phyloP scores from a whole-genome alignment of 2,797 vertebrate genomes.

The Phyllotis vaccarum region DNA sequence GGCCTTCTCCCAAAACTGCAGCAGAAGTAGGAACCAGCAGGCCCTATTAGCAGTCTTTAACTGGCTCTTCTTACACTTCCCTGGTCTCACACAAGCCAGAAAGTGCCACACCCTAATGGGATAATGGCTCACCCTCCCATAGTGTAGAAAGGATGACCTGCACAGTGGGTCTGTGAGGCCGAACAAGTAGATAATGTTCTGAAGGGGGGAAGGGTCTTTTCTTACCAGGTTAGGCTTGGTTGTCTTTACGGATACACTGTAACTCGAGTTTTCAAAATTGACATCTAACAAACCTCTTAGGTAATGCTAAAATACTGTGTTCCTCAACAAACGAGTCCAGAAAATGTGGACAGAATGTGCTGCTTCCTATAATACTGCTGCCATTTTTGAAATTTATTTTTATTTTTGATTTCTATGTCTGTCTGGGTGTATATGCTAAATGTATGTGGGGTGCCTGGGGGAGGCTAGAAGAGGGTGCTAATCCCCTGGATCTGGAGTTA shows the following conservation, averaged over 20 bases:
- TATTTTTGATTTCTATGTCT: neutral
- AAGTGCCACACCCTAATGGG: conserved; percentile 60
- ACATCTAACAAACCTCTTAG: neutral
- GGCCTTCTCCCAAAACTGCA: conserved; percentile 59
- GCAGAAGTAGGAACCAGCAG: conserved; percentile 63
- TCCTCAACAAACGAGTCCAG: neutral
- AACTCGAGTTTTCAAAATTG: conserved; percentile 42
- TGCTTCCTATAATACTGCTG: neutral
- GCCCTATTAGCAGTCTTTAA: conserved; percentile 66
- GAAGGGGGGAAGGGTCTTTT: conserved; percentile 11
- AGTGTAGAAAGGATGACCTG: neutral
- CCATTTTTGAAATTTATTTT: neutral
- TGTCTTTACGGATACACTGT: conserved; percentile 21
- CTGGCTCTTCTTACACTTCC: conserved; percentile 62
- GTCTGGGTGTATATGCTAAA: neutral
- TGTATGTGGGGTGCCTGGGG: neutral
- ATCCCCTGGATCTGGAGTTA: neutral
- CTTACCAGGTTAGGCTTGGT: neutral
- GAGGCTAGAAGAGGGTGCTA: neutral
- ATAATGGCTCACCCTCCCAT: conserved; percentile 56
- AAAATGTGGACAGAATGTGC: neutral
- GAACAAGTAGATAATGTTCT: conserved; percentile 47
- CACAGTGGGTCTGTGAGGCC: conserved; percentile 29
- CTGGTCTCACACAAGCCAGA: conserved; percentile 62
- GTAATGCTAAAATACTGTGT: neutral